Conservation (phyloP, 2,888 invertebrate genomes). For the Netelia virgata region DNA sequence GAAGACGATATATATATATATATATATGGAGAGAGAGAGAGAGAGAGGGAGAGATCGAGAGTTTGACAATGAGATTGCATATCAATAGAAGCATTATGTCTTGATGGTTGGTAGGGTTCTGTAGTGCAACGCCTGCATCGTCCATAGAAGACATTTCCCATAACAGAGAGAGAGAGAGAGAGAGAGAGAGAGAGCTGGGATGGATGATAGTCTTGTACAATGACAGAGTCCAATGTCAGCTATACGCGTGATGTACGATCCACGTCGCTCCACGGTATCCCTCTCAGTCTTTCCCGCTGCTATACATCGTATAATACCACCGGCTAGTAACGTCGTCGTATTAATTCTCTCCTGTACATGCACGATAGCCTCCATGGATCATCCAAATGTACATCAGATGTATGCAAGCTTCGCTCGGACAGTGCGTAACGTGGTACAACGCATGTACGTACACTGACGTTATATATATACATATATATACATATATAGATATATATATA, state of each 20-base stretch:
- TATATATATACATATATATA: background rate
- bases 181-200: background rate
- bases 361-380: slow-evolving; percentile 24
- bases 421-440: background rate
- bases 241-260: slow-evolving; percentile 57
- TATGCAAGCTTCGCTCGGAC: slow-evolving; percentile 13
- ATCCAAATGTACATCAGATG: slow-evolving; percentile 29
- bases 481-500: background rate
- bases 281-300: slow-evolving; percentile 10
- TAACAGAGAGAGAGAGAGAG: background rate
- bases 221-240: slow-evolving; percentile 62
- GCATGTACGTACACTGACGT: background rate
- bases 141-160: background rate
- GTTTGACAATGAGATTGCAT: background rate
- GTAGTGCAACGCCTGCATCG: background rate
- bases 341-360: slow-evolving; percentile 13
- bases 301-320: slow-evolving; percentile 8
- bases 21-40: too few relatives aligned
- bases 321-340: slow-evolving; percentile 14
- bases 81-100: background rate
- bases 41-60: too few relatives aligned
- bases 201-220: slow-evolving; percentile 30
- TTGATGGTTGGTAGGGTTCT: background rate
- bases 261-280: slow-evolving; percentile 24
- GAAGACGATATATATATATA: too few relatives aligned